phyloP scores from a whole-genome alignment of 2,888 invertebrate species.

The Luffia ferchaultella region DNA sequence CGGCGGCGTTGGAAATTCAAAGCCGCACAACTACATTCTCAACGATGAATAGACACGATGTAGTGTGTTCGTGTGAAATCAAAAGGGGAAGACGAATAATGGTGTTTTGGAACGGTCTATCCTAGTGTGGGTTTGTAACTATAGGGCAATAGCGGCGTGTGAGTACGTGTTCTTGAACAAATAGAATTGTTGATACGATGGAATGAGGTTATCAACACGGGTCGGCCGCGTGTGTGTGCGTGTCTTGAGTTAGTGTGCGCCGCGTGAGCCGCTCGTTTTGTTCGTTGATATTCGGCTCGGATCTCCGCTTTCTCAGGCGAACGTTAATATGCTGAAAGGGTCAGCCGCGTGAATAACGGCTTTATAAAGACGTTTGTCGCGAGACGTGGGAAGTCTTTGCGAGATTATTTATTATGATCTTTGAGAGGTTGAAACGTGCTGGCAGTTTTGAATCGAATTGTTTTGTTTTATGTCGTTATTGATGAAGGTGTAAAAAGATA shows the following conservation, averaged over 20 bases:
- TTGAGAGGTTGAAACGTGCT: neutral
- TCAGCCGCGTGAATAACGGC: conserved; percentile 47
- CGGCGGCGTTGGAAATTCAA: conserved; percentile 24
- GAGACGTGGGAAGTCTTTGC: conserved; percentile 6
- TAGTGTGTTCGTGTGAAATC: conserved; percentile 5
- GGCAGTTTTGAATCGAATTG: neutral
- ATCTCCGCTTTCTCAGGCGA: conserved; percentile 27
- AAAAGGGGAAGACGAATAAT: conserved; percentile 14
- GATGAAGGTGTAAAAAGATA: no score
- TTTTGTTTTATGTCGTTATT: no score
- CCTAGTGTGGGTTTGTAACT: conserved; percentile 9
- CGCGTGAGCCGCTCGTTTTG: conserved; percentile 33
- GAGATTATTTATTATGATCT: neutral
- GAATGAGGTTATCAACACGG: conserved; percentile 45
- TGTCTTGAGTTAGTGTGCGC: conserved; percentile 15
- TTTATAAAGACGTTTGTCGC: conserved; percentile 45
- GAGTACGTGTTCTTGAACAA: conserved; percentile 20
- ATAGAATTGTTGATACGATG: conserved; percentile 27
- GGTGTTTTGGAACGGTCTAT: conserved; percentile 15
- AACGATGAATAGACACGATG: conserved; percentile 5
- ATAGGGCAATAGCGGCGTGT: conserved; percentile 2
- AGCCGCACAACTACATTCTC: conserved; percentile 20
- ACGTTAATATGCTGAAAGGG: conserved; percentile 44
- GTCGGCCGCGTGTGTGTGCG: conserved; percentile 7
- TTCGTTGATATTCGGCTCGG: conserved; percentile 35